A percentile compares a stretch with the other conserved stretches of the same genome.
These are phyloP conservation scores for Catocala sponsa DNA, from an alignment of 2,888 invertebrate species.

Conservation along the genomic window DNA sequence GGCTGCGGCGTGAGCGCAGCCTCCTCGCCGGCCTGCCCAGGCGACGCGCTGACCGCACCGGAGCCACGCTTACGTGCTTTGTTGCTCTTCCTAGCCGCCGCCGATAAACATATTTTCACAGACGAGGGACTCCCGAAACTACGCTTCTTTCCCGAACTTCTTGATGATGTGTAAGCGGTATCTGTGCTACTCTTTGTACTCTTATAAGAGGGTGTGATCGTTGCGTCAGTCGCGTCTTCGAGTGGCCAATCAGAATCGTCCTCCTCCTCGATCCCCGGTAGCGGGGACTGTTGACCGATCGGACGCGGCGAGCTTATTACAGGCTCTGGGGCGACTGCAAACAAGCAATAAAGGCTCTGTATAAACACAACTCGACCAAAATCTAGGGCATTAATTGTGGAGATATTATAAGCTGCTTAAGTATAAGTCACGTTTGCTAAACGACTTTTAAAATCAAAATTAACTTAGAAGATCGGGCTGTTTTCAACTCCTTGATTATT, in stretches of 20 bases:
- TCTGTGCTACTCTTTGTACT: conserved; percentile 85
- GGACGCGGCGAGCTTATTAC: conserved; percentile 87
- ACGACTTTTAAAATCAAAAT: conserved; percentile 54
- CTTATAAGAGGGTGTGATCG: conserved; percentile 84
- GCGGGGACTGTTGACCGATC: conserved; percentile 90
- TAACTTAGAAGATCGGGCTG: conserved; percentile 49
- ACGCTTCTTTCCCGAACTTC: conserved; percentile 85
- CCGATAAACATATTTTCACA: conserved; percentile 87
- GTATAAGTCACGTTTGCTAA: conserved; percentile 58
- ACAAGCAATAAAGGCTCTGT: conserved; percentile 69
- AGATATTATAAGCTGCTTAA: conserved; percentile 38
- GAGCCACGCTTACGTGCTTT: conserved; percentile 86
- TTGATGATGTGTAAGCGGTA: conserved; percentile 83
- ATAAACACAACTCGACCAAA: conserved; percentile 50
- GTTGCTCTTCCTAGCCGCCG: conserved; percentile 84
- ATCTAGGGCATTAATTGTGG: conserved; percentile 21
- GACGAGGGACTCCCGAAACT: conserved; percentile 88
- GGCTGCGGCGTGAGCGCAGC: conserved; percentile 68
- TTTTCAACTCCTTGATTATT: conserved; percentile 51
- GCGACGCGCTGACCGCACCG: conserved; percentile 67
- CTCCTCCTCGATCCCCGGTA: conserved; percentile 95
- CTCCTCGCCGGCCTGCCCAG: conserved; percentile 72
- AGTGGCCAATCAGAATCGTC: conserved; percentile 90
- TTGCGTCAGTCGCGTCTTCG: conserved; percentile 84
- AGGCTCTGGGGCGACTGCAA: conserved; percentile 87